A percentile compares a stretch with the other conserved stretches of the same genome.
Conservation (phyloP, 2,797 vertebrate species). For the Mormyrops boulengeri region DNA sequence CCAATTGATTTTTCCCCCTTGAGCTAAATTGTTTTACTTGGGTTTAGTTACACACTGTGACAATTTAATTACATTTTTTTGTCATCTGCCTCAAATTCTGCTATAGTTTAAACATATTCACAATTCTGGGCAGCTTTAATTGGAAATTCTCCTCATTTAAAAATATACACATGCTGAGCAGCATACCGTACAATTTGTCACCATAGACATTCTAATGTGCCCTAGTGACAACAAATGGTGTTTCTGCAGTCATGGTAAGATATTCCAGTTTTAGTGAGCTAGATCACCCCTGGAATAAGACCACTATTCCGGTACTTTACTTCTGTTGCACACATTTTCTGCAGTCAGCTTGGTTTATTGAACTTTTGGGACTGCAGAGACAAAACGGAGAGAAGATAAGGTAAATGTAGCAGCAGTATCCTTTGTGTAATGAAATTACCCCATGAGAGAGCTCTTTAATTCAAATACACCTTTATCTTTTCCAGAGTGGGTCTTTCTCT, state of each 20-base stretch:
- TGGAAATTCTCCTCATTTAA: constrained; percentile 5
- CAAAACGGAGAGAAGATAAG: neutral
- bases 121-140: neutral
- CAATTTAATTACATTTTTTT: neutral
- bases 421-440: neutral
- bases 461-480: constrained; percentile 1
- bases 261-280: neutral
- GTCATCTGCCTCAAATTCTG: neutral
- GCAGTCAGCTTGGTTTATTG: neutral
- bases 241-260: neutral
- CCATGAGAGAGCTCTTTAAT: neutral
- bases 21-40: neutral
- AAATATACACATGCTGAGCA: neutral
- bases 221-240: neutral
- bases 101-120: neutral
- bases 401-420: neutral
- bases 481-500: neutral
- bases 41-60: constrained; percentile 7
- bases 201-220: neutral
- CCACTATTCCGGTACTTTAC: neutral
- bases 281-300: neutral
- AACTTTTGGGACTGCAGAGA: neutral
- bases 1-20: neutral
- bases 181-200: neutral
- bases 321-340: neutral